These are phyloP conservation scores for Sebastes fasciatus DNA, from an alignment of 2,113 vertebrate genomes.

Conservation along the genomic window DNA sequence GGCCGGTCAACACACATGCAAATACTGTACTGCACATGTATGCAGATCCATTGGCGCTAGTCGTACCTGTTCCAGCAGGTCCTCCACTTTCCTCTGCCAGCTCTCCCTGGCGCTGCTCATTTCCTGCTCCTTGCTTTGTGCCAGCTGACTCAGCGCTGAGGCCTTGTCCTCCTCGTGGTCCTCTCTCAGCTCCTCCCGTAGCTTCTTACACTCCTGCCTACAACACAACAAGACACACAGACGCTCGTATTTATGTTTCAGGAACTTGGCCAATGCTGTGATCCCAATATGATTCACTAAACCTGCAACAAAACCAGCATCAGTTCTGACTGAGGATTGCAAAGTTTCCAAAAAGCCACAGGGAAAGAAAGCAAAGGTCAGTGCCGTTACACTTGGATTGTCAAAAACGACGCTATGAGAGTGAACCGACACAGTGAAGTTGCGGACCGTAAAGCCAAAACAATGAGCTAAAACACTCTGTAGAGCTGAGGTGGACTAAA, in stretches of 20 bases:
- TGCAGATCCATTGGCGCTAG: fast-evolving
- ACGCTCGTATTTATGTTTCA: neutral
- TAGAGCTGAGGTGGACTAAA: neutral
- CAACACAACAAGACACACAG: conserved; percentile 13
- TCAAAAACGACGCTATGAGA: neutral
- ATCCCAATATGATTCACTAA: neutral
- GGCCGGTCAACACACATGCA: neutral
- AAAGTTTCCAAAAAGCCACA: too few species aligned
- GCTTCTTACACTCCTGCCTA: conserved; percentile 97
- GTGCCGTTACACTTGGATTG: neutral
- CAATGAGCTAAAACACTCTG: neutral
- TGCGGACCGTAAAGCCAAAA: neutral
- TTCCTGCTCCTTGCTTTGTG: conserved; percentile 93
- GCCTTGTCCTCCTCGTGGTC: conserved; percentile 95
- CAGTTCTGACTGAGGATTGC: too few species aligned
- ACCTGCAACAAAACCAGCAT: neutral
- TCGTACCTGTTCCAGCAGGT: conserved; percentile 95
- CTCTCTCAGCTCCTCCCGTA: conserved; percentile 93
- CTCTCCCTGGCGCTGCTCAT: conserved; percentile 91
- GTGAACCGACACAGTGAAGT: neutral
- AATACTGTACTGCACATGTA: neutral
- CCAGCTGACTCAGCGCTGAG: conserved; percentile 89
- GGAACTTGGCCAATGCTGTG: neutral
- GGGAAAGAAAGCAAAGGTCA: neutral
- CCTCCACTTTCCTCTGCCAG: conserved; percentile 99